Percentiles rank a stretch among this genome's conserved stretches.
phyloP scores from a whole-genome alignment of 2,888 invertebrate genomes.

The Rotaria magnacalcarata region DNA sequence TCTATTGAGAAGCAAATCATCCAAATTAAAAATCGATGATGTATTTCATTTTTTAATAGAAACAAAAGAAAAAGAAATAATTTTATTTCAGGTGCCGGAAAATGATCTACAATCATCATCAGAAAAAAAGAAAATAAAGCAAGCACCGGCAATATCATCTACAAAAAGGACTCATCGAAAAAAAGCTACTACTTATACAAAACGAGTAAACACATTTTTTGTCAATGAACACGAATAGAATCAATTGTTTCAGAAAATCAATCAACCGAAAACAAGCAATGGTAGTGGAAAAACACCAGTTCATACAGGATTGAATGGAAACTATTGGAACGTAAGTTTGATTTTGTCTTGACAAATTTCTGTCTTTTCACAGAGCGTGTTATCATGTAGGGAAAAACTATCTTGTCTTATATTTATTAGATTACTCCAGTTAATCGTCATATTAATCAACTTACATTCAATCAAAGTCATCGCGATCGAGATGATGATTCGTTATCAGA shows the following conservation, averaged over 20 bases:
- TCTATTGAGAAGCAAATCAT: no score
- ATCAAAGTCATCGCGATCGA: neutral
- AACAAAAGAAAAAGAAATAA: no score
- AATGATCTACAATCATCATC: no score
- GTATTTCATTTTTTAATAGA: no score
- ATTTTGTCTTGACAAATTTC: no score
- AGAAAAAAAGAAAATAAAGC: no score
- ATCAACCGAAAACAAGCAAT: neutral
- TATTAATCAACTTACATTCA: neutral
- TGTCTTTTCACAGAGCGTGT: no score
- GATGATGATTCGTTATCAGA: neutral
- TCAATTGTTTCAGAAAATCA: neutral
- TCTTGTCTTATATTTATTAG: neutral
- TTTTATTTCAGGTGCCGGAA: no score
- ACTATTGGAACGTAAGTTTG: slow-evolving; percentile 34
- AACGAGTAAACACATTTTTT: neutral
- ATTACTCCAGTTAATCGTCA: neutral
- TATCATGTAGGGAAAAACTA: no score
- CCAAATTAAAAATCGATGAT: no score
- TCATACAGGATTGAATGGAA: slow-evolving; percentile 35
- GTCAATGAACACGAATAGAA: neutral
- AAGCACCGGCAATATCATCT: no score
- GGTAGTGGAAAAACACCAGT: neutral
- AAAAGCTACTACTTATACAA: neutral
- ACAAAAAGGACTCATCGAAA: neutral